phyloP scores from a whole-genome alignment of 2,113 vertebrate species.

The Azemiops feae region DNA sequence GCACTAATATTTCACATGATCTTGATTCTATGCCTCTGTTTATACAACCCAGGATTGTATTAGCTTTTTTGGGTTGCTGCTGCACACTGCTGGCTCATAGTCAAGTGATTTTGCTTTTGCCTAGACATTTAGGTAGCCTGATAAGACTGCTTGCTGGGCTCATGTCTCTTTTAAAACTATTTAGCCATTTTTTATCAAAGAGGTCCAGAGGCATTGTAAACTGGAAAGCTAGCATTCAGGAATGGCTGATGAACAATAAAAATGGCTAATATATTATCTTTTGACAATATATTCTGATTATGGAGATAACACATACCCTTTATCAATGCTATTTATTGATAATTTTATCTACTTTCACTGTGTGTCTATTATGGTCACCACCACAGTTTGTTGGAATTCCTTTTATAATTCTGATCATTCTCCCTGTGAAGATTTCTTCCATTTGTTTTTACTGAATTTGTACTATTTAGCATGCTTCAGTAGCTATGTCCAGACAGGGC shows the following conservation, averaged over 20 bases:
- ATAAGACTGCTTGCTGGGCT: not conserved
- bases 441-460: not conserved
- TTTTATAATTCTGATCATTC: not conserved
- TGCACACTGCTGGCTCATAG: too few relatives aligned
- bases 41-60: too few relatives aligned
- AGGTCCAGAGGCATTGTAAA: not conserved
- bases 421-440: not conserved
- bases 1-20: too few relatives aligned
- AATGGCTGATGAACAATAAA: not conserved
- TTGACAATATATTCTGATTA: not conserved
- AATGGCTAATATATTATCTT: too few relatives aligned
- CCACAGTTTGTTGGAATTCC: not conserved
- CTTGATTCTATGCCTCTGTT: too few relatives aligned
- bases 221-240: not conserved
- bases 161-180: not conserved
- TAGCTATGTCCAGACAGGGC: not conserved
- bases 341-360: not conserved
- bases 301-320: not conserved
- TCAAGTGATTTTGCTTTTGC: not conserved
- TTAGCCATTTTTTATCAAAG: not conserved
- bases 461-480: not conserved
- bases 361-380: too few relatives aligned
- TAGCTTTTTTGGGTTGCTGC: too few relatives aligned
- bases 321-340: not conserved
- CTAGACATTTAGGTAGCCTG: not conserved